Base-by-base conservation (phyloP, 2,888 invertebrate species). In the Bruchidius siliquastri region DNA sequence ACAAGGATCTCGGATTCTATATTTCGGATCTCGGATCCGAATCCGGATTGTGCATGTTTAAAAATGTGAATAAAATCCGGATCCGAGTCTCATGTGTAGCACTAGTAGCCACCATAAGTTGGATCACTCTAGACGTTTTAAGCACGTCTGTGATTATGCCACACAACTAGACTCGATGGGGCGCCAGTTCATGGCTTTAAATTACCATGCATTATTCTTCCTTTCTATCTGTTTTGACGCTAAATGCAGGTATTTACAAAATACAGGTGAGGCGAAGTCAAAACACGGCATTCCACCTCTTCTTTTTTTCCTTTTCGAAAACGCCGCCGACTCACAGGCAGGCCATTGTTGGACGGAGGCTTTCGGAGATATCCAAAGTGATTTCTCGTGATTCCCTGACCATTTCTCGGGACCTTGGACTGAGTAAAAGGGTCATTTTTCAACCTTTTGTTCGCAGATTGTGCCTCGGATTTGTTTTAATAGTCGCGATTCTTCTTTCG, bases 191-290 rank as follows among this genome's bases (percentile, higher is more conserved):
- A 77, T 78, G 77, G 78, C 77, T 78, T 82, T 78, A 81, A 81
- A 81, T 49, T 49, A 49, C 49, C 81, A 82, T 77, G 77, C 22
- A 21, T 68, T 21, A 72, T 72, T 76, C 71, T 67, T 68, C 72
- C 74, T 81, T 82, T 80, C 79, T 83, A 81, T 81, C 82, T 82
- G 81, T 82, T 82, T 84, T 84, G 83, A 85, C 85, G 83, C 83
- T 85, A 85, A 86, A 84, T 81, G 84, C 82, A 83, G 84, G 83
- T 84, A 85, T 86, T 85, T 85, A 85, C 85, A 83, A 84, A 84
- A 83, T 84, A 85, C 84, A 85, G 85, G 85, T 85, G 85, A 85
- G 83, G 81, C 81, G 77, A 80, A 84, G 85, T 85, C 85, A 85
- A 83, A 86, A 86, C 84, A 85, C 76, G 80, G 77, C 77, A 79